These are phyloP conservation scores for Molothrus aeneus DNA, from an alignment of 2,797 vertebrate genomes.

Conservation along the genomic window DNA sequence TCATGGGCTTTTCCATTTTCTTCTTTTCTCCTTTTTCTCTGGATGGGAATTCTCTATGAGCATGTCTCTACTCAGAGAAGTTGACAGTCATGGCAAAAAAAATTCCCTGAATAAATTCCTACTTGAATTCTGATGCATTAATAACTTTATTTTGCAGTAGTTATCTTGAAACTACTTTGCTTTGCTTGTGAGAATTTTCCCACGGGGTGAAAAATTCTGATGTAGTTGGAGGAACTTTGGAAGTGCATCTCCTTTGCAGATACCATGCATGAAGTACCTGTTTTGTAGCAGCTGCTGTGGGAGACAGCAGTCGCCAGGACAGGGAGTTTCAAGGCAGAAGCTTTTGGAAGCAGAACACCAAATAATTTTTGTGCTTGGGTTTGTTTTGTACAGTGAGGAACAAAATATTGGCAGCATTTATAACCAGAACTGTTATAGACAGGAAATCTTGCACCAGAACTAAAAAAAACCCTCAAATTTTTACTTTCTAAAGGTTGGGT, in stretches of 20 bases:
- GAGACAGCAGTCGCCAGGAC: neutral
- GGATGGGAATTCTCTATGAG: neutral
- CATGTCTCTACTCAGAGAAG: neutral
- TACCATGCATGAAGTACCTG: accelerated
- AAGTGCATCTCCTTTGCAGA: neutral
- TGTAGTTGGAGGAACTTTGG: neutral
- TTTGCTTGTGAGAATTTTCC: neutral
- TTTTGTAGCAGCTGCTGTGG: neutral
- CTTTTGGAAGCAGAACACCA: neutral
- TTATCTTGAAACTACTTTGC: neutral
- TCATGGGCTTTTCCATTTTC: neutral
- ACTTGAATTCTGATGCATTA: neutral
- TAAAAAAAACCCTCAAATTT: accelerated
- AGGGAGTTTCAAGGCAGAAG: neutral
- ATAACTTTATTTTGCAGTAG: neutral
- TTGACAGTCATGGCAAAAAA: neutral
- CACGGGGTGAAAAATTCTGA: neutral
- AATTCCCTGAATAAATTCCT: neutral
- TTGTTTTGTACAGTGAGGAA: neutral
- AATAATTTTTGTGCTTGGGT: neutral
- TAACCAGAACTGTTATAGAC: neutral
- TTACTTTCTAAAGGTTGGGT: neutral
- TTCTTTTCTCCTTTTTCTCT: neutral
- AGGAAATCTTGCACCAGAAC: neutral
- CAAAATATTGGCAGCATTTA: neutral